These are phyloP conservation scores for Tolmerus cingulatus DNA, from an alignment of 2,888 invertebrate species.

Conservation along the genomic window DNA sequence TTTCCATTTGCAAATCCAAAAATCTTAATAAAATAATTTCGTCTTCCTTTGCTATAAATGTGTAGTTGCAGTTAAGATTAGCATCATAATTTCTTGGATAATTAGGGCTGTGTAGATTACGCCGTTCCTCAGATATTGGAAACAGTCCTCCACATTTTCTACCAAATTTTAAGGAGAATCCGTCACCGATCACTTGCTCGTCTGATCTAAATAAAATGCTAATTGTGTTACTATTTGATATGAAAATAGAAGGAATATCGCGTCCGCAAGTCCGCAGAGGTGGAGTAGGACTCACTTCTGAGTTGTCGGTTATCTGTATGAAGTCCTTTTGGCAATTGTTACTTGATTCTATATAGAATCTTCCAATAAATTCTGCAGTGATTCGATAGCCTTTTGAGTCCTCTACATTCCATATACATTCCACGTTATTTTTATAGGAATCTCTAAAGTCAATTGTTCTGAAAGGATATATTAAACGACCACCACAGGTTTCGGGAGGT, in stretches of 20 bases:
- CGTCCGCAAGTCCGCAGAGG: constrained; percentile 75
- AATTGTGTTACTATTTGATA: constrained; percentile 72
- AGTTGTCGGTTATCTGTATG: constrained; percentile 72
- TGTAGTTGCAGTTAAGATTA: constrained; percentile 77
- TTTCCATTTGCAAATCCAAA: constrained; percentile 64
- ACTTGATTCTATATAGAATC: constrained; percentile 79
- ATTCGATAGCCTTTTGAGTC: constrained; percentile 71
- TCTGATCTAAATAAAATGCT: constrained; percentile 78
- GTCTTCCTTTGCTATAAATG: constrained; percentile 66
- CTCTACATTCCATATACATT: constrained; percentile 81
- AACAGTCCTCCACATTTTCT: constrained; percentile 77
- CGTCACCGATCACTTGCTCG: constrained; percentile 71
- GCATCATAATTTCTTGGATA: constrained; percentile 74
- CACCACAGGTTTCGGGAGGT: constrained; percentile 68
- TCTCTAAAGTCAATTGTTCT: constrained; percentile 55
- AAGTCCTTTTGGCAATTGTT: constrained; percentile 78
- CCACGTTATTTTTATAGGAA: constrained; percentile 75
- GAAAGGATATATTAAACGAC: constrained; percentile 64
- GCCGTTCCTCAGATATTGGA: constrained; percentile 64
- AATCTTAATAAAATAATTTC: constrained; percentile 29
- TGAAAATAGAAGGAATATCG: constrained; percentile 66
- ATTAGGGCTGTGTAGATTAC: constrained; percentile 71
- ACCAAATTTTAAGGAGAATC: constrained; percentile 73
- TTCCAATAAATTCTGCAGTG: constrained; percentile 71
- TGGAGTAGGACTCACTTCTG: constrained; percentile 65